These are phyloP conservation scores for Oryzias melastigma DNA, from an alignment of 2,113 vertebrate genomes.

Conservation along the genomic window DNA sequence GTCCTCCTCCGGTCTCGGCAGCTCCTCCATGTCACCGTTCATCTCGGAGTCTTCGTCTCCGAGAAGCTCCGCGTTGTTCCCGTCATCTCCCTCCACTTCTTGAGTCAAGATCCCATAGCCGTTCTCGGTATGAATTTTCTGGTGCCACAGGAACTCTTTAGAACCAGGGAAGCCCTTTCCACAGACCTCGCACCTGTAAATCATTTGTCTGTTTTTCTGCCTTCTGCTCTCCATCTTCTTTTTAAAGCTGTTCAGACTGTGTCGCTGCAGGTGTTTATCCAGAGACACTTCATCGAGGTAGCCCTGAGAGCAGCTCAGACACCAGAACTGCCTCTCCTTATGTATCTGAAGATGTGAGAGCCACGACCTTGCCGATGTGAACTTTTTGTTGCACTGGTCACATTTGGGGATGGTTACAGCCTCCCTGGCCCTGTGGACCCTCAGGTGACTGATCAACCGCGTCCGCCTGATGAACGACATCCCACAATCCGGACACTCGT, in stretches of 20 bases:
- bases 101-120: neutral
- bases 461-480: conserved; percentile 37
- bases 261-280: conserved; percentile 54
- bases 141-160: conserved; percentile 31
- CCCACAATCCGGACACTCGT: conserved; percentile 60
- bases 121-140: conserved; percentile 20
- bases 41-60: conserved; percentile 4
- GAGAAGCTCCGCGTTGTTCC: conserved; percentile 1
- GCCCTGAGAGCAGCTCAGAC: conserved; percentile 58
- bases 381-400: conserved; percentile 60
- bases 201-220: conserved; percentile 31
- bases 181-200: conserved; percentile 38
- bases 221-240: conserved; percentile 43
- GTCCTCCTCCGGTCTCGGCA: neutral
- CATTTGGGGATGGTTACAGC: conserved; percentile 28
- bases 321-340: conserved; percentile 53
- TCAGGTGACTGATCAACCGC: conserved; percentile 48
- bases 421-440: conserved; percentile 27
- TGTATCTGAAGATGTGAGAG: conserved; percentile 53
- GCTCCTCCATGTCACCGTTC: neutral
- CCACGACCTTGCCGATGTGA: conserved; percentile 30
- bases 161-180: conserved; percentile 33
- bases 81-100: neutral
- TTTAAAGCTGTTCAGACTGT: conserved; percentile 29
- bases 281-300: conserved; percentile 43